Evolutionary conservation across 2,888 invertebrate genomes (phyloP), one percentile per base, ranked within the genome.

Genomic region (Dugesia japonica): DNA sequence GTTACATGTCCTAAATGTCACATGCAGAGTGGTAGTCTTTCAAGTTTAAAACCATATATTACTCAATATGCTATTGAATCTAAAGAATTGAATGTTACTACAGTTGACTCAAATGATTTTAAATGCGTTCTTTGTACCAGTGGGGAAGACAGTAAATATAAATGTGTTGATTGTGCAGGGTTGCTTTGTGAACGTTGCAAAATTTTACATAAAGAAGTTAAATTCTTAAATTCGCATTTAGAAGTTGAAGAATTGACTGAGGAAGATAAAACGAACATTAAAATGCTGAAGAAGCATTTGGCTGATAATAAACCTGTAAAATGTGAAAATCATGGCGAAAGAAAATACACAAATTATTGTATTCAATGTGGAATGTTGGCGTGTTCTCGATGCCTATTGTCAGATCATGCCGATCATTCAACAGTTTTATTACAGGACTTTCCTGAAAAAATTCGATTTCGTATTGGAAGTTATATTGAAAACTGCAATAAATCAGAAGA

Each of bases 101-200:
- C 31, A 31, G 31, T 31, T 31, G 31, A 31, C 13, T 31, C 13
- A 7, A 31, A 31, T 31, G 31, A 31, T 31, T 31, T 75, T 56
- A 76, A 76, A 28, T 76, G 76, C 31, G 33, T 75, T 1, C 28
- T 76, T 31, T 76, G 76, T 28, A 76, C 76, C 1, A 71, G 31
- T 26, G 72, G 72, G 1, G 71, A 76, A 26, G 76, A 74, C 23
- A 75, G 76, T 28, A 13, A 74, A 15, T 76, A 23, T 26, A 75
- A 71, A 27, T 76, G 76, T 26, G 71, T 73, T 1, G 42, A 76
- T n/a, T 76, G 76, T 42, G 76, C 76, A 31, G 76, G 72, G 13
- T 23, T 75, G 7, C 74, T 76, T 7, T 76, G 76, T 42, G 71
- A 76, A 20, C 28, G 71, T 13, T 76, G 76, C 42, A 76, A 38